Conservation (phyloP, 1,140 invertebrate species). For the Drosophila chauvacae region DNA sequence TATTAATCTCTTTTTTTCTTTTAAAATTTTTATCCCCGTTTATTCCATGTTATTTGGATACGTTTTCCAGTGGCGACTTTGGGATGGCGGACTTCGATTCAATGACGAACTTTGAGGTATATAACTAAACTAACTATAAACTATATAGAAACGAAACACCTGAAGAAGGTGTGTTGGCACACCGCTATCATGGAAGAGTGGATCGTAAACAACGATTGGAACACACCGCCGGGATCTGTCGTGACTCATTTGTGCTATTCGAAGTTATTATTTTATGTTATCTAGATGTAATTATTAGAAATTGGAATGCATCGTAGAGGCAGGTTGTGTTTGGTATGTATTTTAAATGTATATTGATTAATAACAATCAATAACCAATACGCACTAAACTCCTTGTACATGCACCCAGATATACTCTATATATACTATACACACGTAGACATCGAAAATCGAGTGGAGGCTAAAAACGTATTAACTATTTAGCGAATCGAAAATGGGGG, state of each 20-base stretch:
- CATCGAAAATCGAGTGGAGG: constrained; percentile 22
- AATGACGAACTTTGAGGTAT: constrained; percentile 73
- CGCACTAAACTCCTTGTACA: background rate
- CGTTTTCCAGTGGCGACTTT: constrained; percentile 74
- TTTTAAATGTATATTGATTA: constrained; percentile 27
- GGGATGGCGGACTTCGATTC: constrained; percentile 75
- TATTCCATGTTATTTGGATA: constrained; percentile 8
- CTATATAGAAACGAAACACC: constrained; percentile 52
- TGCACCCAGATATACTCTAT: background rate
- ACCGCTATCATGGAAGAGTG: constrained; percentile 49
- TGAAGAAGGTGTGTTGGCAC: constrained; percentile 40
- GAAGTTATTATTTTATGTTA: constrained; percentile 44
- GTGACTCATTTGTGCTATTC: constrained; percentile 45
- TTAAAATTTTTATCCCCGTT: constrained; percentile 31
- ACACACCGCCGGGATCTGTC: constrained; percentile 13
- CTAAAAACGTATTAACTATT: background rate
- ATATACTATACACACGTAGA: background rate
- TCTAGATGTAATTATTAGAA: constrained; percentile 55
- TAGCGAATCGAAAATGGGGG: background rate
- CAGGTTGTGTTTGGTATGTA: constrained; percentile 78
- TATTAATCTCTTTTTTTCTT: constrained; percentile 42
- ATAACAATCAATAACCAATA: background rate
- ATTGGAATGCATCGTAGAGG: constrained; percentile 65
- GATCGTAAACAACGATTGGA: constrained; percentile 47
- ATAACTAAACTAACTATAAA: constrained; percentile 51